phyloP scores from a whole-genome alignment of 2,113 vertebrate species.

The Acrocephalus kingi region DNA sequence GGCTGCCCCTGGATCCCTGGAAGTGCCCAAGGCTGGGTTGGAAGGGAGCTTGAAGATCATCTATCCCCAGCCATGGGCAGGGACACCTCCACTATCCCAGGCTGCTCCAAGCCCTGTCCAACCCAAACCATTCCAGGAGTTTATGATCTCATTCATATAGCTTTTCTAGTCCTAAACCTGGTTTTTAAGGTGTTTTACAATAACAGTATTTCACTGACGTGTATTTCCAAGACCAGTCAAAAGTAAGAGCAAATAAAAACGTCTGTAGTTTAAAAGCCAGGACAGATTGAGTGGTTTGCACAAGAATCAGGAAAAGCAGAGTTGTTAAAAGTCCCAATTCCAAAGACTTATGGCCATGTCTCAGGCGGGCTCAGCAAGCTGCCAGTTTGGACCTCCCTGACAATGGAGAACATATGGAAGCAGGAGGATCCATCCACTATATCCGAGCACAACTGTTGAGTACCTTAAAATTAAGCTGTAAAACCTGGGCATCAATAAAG shows the following conservation, averaged over 20 bases:
- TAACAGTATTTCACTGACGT: neutral
- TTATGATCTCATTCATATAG: neutral
- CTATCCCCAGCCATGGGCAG: too few species aligned
- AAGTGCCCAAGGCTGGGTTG: fast-evolving
- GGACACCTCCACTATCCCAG: too few species aligned
- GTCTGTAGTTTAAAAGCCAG: neutral
- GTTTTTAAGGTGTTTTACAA: neutral
- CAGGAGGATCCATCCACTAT: neutral
- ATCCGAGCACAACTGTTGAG: constrained; percentile 24
- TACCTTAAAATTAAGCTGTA: constrained; percentile 32
- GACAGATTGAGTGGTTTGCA: constrained; percentile 39
- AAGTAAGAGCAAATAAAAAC: constrained; percentile 28
- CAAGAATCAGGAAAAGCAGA: neutral
- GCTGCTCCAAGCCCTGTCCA: too few species aligned
- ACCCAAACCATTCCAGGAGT: neutral
- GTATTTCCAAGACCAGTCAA: constrained; percentile 22
- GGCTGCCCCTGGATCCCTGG: neutral
- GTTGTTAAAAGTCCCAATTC: neutral
- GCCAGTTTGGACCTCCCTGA: neutral
- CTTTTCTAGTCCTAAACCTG: neutral
- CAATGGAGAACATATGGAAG: neutral
- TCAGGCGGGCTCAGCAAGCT: neutral
- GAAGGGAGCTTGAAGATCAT: too few species aligned
- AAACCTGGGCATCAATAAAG: neutral
- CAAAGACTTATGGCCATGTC: neutral